A percentile compares a stretch with the other conserved stretches of the same genome.
phyloP scores from a whole-genome alignment of 2,888 invertebrate genomes.

The Zaprionus obscuricornis region DNA sequence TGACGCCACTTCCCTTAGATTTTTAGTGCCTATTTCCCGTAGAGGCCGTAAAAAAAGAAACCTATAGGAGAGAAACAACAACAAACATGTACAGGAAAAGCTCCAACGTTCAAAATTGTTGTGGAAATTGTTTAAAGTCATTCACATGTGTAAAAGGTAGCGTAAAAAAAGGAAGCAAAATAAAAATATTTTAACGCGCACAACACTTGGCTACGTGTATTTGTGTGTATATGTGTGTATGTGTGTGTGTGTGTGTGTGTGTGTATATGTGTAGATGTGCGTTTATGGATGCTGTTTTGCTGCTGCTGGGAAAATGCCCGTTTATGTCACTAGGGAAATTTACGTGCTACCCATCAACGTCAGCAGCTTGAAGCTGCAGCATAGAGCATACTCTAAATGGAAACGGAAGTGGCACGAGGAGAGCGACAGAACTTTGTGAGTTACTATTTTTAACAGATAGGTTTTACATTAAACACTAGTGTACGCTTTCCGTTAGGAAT shows the following conservation, averaged over 20 bases:
- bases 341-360: slow-evolving; percentile 62
- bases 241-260: background rate
- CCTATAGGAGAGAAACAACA: background rate
- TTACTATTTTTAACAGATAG: slow-evolving; percentile 27
- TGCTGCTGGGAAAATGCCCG: slow-evolving; percentile 39
- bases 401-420: background rate
- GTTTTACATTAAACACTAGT: slow-evolving; percentile 34
- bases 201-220: slow-evolving; percentile 34
- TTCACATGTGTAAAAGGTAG: slow-evolving; percentile 61
- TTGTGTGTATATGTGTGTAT: slow-evolving; percentile 1
- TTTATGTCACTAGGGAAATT: slow-evolving; percentile 71
- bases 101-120: slow-evolving; percentile 40
- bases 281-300: slow-evolving; percentile 1
- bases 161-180: slow-evolving; percentile 23
- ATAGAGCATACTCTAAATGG: slow-evolving; percentile 11
- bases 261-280: slow-evolving; percentile 1
- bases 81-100: slow-evolving; percentile 15
- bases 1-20: slow-evolving; percentile 50
- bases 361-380: slow-evolving; percentile 42
- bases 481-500: too few relatives aligned
- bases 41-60: slow-evolving; percentile 49
- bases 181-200: slow-evolving; percentile 41
- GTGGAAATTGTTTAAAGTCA: slow-evolving; percentile 65
- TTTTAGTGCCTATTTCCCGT: slow-evolving; percentile 63
- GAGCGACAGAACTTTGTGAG: slow-evolving; percentile 14